Conservation (phyloP, 2,888 invertebrate species). For the Drosophila pseudotakahashii region DNA sequence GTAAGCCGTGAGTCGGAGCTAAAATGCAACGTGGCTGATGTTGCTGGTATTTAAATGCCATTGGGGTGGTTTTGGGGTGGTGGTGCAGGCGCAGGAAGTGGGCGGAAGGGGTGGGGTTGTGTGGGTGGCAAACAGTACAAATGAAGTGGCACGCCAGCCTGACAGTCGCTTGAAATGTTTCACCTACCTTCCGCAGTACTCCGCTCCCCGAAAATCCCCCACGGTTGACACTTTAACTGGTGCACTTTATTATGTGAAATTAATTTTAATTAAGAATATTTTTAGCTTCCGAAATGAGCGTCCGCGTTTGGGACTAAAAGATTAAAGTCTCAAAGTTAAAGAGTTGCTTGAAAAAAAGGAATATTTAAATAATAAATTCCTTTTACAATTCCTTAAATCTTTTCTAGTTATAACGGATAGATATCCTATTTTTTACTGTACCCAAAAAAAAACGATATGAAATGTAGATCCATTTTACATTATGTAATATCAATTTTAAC, state of each 20-base stretch:
- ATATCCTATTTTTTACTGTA: no score
- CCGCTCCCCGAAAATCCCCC: background rate
- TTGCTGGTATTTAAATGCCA: slow-evolving; percentile 35
- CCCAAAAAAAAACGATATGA: no score
- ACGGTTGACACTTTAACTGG: slow-evolving; percentile 6
- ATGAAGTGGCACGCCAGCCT: slow-evolving; percentile 57
- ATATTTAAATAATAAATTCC: no score
- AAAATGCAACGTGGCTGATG: slow-evolving; percentile 32
- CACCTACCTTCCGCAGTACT: slow-evolving; percentile 11
- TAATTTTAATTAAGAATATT: slow-evolving; percentile 55
- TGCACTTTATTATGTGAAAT: slow-evolving; percentile 41
- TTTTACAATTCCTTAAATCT: no score
- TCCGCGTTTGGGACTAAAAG: background rate
- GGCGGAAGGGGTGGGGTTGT: background rate
- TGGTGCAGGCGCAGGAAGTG: background rate
- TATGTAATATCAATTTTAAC: no score
- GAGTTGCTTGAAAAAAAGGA: no score
- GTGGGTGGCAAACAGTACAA: slow-evolving; percentile 31
- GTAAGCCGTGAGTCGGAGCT: slow-evolving; percentile 28
- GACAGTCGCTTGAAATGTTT: slow-evolving; percentile 45
- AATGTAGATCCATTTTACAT: no score
- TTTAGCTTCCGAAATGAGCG: slow-evolving; percentile 6
- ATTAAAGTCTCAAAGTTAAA: background rate
- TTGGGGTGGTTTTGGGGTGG: background rate
- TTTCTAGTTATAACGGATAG: no score